Conservation (phyloP, 2,797 vertebrate genomes). For the Decapterus maruadsi region DNA sequence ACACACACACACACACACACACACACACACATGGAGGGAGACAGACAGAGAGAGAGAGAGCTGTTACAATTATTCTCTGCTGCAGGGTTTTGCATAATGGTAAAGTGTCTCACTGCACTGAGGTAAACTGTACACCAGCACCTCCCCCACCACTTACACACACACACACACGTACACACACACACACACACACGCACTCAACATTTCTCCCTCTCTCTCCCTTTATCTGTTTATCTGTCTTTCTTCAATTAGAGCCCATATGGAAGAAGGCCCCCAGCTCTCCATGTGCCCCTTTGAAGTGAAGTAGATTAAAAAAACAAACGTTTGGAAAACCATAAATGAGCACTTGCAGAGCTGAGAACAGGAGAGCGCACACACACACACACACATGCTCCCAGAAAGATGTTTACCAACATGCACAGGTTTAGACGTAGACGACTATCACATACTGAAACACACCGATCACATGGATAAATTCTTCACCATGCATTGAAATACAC, state of each 20-base stretch:
- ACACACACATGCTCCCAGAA: constrained; percentile 25
- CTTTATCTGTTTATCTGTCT: constrained; percentile 50
- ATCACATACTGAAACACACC: constrained; percentile 9
- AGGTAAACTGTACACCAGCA: constrained; percentile 44
- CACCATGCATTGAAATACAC: neutral
- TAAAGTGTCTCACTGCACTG: constrained; percentile 44
- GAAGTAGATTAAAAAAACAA: constrained; percentile 77
- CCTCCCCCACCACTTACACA: constrained; percentile 2
- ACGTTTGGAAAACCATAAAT: constrained; percentile 72
- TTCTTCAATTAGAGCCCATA: constrained; percentile 75
- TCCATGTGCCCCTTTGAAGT: constrained; percentile 79
- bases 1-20: constrained; percentile 31
- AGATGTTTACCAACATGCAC: constrained; percentile 38
- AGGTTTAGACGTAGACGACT: neutral
- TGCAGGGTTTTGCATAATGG: constrained; percentile 53
- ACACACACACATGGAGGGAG: constrained; percentile 27
- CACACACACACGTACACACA: constrained; percentile 7
- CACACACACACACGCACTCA: constrained; percentile 6
- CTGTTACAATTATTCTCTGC: constrained; percentile 34
- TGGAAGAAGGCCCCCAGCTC: constrained; percentile 69
- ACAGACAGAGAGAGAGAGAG: neutral
- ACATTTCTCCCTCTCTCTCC: constrained; percentile 17
- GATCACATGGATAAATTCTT: constrained; percentile 29
- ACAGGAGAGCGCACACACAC: constrained; percentile 11
- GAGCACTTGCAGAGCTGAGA: constrained; percentile 61